phyloP scores from a whole-genome alignment of 2,113 vertebrate species.

The Cebus imitator region DNA sequence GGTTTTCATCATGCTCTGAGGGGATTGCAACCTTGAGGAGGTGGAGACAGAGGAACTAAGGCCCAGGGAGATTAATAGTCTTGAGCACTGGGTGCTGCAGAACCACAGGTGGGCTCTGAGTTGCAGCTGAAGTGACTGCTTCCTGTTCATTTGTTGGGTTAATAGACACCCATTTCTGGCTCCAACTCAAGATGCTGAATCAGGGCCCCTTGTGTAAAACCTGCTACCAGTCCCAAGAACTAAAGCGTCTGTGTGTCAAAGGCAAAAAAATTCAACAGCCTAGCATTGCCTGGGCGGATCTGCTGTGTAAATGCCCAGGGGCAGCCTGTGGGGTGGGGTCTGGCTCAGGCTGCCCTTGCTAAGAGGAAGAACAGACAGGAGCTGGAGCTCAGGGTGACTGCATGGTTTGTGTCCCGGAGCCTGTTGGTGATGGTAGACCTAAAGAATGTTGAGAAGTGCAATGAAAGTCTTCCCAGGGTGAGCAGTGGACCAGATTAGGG shows the following conservation, averaged over 20 bases:
- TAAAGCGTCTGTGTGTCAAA: background rate
- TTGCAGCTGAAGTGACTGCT: background rate
- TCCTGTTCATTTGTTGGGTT: background rate
- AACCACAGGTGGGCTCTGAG: background rate
- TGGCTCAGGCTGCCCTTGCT: background rate
- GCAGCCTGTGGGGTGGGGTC: background rate
- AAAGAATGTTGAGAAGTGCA: background rate
- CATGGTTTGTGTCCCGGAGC: background rate
- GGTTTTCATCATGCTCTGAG: background rate
- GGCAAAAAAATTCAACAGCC: background rate
- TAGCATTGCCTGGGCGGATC: background rate
- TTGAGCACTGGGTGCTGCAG: background rate
- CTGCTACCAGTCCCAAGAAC: background rate
- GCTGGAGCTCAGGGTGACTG: background rate
- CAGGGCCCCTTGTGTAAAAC: background rate
- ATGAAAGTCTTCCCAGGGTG: background rate
- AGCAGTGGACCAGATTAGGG: background rate
- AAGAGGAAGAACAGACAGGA: background rate
- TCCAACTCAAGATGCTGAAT: background rate
- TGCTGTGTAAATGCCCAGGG: background rate
- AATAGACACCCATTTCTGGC: background rate
- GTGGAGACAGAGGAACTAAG: background rate
- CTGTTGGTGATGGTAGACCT: background rate
- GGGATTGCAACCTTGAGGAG: background rate
- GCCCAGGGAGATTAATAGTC: background rate